phyloP scores from a whole-genome alignment of 2,888 invertebrate genomes.

The Oscheius sp. region DNA sequence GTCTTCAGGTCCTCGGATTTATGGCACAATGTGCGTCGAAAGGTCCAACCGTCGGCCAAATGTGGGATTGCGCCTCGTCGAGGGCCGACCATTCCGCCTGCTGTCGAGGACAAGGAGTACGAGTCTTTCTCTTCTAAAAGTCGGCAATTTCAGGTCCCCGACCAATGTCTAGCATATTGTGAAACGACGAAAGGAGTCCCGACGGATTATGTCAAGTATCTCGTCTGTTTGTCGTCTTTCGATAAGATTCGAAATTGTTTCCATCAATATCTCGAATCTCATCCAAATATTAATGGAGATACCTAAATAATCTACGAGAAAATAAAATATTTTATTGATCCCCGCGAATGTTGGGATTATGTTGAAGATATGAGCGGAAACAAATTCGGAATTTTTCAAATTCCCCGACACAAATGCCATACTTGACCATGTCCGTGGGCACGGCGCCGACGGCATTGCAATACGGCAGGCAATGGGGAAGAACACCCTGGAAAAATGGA shows the following conservation, averaged over 20 bases:
- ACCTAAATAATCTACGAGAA: constrained; percentile 14
- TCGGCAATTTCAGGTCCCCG: constrained; percentile 49
- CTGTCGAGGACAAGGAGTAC: constrained; percentile 56
- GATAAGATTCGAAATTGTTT: constrained; percentile 71
- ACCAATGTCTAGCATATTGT: constrained; percentile 70
- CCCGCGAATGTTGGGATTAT: constrained; percentile 47
- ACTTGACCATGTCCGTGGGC: constrained; percentile 53
- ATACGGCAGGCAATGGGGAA: constrained; percentile 50
- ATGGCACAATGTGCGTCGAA: constrained; percentile 67
- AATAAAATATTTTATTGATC: constrained; percentile 3
- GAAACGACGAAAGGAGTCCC: constrained; percentile 72
- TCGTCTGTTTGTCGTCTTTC: constrained; percentile 68
- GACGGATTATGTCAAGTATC: constrained; percentile 68
- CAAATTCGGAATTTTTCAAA: constrained; percentile 56
- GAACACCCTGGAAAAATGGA: constrained; percentile 46
- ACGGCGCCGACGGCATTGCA: constrained; percentile 50
- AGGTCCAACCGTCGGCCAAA: constrained; percentile 72
- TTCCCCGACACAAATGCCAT: constrained; percentile 48
- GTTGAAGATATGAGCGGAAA: constrained; percentile 52
- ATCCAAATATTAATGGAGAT: constrained; percentile 68
- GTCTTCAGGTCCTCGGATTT: constrained; percentile 67
- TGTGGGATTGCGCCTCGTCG: constrained; percentile 72
- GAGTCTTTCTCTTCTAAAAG: not conserved
- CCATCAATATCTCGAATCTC: constrained; percentile 61
- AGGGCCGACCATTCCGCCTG: constrained; percentile 68